Evolutionary conservation across 2,113 vertebrate species (phyloP).

Genomic region (Galeopterus variegatus): DNA sequence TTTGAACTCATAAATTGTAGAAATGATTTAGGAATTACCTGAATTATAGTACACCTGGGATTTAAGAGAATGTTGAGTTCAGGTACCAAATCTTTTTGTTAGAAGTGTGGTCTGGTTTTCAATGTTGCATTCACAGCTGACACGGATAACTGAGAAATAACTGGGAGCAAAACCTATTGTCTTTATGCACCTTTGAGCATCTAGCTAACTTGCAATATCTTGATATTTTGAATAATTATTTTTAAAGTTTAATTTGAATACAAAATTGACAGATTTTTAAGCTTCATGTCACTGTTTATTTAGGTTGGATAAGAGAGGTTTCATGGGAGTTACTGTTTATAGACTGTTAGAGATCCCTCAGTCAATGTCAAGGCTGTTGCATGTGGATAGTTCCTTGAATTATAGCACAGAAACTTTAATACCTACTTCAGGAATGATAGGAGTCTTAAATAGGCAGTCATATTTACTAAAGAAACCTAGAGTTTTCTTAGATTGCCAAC

Average conservation of each 20-base stretch:
- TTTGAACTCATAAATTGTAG: not conserved
- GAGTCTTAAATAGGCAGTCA: constrained; percentile 77
- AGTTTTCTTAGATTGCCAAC: constrained; percentile 86
- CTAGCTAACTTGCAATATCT: not conserved
- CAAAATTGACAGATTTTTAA: constrained; percentile 18
- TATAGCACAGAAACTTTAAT: constrained; percentile 81
- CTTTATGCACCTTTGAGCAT: not conserved
- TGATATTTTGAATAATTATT: constrained; percentile 33
- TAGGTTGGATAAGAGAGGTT: constrained; percentile 45
- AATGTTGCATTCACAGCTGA: not conserved
- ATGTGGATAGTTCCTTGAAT: constrained; percentile 74
- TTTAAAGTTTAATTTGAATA: constrained; percentile 37
- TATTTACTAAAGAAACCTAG: constrained; percentile 84
- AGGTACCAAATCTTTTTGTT: not conserved
- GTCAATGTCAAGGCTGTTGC: constrained; percentile 12
- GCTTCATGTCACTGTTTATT: constrained; percentile 1
- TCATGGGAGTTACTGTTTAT: constrained; percentile 67
- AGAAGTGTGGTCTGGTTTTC: not conserved
- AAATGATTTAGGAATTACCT: not conserved
- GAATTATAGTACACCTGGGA: not conserved
- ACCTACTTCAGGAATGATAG: constrained; percentile 82
- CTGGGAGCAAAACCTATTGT: not conserved
- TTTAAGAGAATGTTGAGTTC: not conserved
- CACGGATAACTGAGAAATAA: not conserved
- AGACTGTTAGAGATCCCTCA: constrained; percentile 60